Percentiles rank a stretch among this genome's conserved stretches.
phyloP scores from a whole-genome alignment of 1,140 invertebrate species.

The Plodia interpunctella region DNA sequence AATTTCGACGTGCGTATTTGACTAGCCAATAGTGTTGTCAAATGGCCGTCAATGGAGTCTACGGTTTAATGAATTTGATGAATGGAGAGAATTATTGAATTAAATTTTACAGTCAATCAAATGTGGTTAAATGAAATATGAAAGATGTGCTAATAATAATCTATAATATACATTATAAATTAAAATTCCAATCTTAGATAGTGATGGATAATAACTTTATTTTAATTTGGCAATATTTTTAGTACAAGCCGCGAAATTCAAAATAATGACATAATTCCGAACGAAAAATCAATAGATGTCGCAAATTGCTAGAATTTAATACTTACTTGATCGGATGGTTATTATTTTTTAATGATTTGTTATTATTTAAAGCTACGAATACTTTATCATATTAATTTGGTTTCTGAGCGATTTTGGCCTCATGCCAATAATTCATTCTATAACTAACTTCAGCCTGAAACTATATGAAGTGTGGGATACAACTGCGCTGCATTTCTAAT shows the following conservation, averaged over 20 bases:
- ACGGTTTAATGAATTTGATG: neutral
- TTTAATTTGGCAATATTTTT: too few relatives aligned
- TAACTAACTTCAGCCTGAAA: slow-evolving; percentile 32
- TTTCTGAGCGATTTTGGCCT: slow-evolving; percentile 32
- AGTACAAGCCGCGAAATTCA: slow-evolving; percentile 43
- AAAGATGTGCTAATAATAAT: too few relatives aligned
- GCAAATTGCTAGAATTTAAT: neutral
- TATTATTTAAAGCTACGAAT: neutral
- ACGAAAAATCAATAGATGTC: slow-evolving; percentile 49
- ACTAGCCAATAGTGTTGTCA: too few relatives aligned
- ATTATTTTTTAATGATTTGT: neutral
- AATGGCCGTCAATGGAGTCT: neutral
- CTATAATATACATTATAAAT: too few relatives aligned
- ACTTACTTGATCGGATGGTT: neutral
- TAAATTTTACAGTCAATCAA: too few relatives aligned
- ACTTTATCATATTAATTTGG: neutral
- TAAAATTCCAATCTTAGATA: too few relatives aligned
- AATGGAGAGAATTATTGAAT: neutral
- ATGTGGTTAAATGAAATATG: too few relatives aligned
- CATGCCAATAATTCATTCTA: slow-evolving; percentile 49
- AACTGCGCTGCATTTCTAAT: slow-evolving; percentile 25
- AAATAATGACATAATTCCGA: slow-evolving; percentile 32
- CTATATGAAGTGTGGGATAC: slow-evolving; percentile 30
- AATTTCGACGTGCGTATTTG: too few relatives aligned
- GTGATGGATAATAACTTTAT: too few relatives aligned